phyloP scores from a whole-genome alignment of 2,888 invertebrate genomes.

The Stenodera caucasica region DNA sequence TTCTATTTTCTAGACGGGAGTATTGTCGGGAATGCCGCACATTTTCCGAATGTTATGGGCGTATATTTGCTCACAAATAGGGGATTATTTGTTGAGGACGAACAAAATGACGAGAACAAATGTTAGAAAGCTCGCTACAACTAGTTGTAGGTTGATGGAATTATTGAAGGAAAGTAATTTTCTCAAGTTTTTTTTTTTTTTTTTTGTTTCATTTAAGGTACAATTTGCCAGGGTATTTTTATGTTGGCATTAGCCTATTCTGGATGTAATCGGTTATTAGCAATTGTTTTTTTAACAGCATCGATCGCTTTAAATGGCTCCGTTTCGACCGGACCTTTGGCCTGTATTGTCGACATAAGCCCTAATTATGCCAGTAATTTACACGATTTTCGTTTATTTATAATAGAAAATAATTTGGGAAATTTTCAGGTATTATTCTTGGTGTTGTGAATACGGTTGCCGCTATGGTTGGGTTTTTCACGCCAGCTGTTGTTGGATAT shows the following conservation, averaged over 20 bases:
- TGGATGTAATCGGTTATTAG: conserved; percentile 63
- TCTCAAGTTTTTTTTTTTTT: not conserved
- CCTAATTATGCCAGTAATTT: conserved; percentile 63
- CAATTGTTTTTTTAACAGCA: conserved; percentile 63
- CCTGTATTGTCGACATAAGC: conserved; percentile 69
- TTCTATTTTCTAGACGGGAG: conserved; percentile 58
- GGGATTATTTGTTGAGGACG: conserved; percentile 62
- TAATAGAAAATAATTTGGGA: conserved; percentile 5
- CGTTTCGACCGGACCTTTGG: conserved; percentile 67
- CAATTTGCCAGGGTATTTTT: conserved; percentile 63
- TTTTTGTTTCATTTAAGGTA: conserved; percentile 47
- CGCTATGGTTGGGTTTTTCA: conserved; percentile 63
- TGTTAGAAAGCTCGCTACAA: conserved; percentile 66
- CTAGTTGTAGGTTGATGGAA: conserved; percentile 57
- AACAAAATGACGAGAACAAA: conserved; percentile 63
- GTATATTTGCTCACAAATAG: conserved; percentile 59
- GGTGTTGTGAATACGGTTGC: conserved; percentile 65
- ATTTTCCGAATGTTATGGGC: conserved; percentile 64
- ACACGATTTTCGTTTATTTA: too few species aligned
- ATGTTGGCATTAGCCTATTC: conserved; percentile 65
- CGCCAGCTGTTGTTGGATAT: conserved; percentile 64
- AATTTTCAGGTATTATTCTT: conserved; percentile 59
- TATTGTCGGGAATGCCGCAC: conserved; percentile 67
- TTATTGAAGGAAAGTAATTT: not conserved
- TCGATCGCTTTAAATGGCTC: conserved; percentile 68